phyloP scores from a whole-genome alignment of 2,888 invertebrate species.

The Sarcophaga variegata region DNA sequence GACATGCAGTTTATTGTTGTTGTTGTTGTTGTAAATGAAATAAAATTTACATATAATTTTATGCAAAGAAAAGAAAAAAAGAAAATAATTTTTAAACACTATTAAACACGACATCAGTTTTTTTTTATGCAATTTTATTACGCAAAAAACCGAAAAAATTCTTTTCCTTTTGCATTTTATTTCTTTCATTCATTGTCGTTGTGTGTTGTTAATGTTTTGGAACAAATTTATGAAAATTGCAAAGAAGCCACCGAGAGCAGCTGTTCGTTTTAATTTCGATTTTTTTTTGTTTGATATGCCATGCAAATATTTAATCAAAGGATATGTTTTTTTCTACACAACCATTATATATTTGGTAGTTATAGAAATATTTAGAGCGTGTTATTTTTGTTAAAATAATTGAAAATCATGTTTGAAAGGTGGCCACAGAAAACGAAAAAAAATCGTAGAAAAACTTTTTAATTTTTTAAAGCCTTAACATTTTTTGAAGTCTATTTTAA shows the following conservation, averaged over 20 bases:
- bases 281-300: no score
- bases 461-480: no score
- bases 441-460: not conserved
- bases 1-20: no score
- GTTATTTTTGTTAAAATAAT: not conserved
- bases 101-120: slow-evolving; percentile 37
- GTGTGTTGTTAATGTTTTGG: slow-evolving; percentile 10
- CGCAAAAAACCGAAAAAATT: no score
- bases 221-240: not conserved
- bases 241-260: not conserved
- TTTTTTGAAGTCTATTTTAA: no score
- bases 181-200: not conserved
- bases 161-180: not conserved
- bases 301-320: no score
- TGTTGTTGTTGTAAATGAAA: no score
- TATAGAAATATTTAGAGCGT: slow-evolving; percentile 2
- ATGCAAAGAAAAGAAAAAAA: not conserved
- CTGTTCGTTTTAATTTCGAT: not conserved
- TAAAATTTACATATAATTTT: not conserved
- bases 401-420: not conserved
- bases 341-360: not conserved
- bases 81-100: slow-evolving; percentile 39
- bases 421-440: not conserved
- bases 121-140: no score
- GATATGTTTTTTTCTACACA: not conserved